Evolutionary conservation across 2,888 invertebrate species (phyloP), one percentile per base, ranked within the genome.

Genomic region (Drosophila acutilabella): DNA sequence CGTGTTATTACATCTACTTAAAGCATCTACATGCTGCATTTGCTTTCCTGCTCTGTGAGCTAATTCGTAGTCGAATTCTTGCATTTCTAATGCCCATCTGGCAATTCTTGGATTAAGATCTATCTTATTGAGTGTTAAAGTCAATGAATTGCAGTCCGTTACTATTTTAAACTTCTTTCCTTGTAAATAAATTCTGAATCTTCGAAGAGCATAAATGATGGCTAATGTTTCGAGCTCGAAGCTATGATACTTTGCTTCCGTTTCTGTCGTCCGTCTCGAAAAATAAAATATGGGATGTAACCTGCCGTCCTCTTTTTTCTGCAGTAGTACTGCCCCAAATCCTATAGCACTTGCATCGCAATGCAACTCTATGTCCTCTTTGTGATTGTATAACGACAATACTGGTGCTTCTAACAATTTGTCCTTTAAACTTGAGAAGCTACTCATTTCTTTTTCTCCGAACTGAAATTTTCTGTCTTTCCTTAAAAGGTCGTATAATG

Each of bases 221-320:
- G 82, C 78, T 16, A 86, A 64, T 0, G 75, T 79, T 59, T 90
- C 89, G 4, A 89, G 51, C 44, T 90, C 89, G 69, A 76, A 89
- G 57, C 88, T 85, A 20, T 87, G 83, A 59, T 18, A 7, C 16
- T 78, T 3, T 81, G 33, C 33, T 33, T 33, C 33, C 33, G 33
- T 33, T 33, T 33, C 33, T 33, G 33, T 33, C 5, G 33, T 84
- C 40, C 84, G 60, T 47, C 80, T 80, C 4, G 85, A 90, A 62
- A 80, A 89, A 33, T 33, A 33, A 33, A 33, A 33, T 33, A 33
- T 33, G 3, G 33, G 33, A 11, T 33, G 33, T 33, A 33, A 33
- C 6, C 6, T 33, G 11, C 11, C 11, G 33, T 33, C 33, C 10
- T 33, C 7, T 11, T 2, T 33, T 33, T 33, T 33, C 33, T 33